phyloP scores from a whole-genome alignment of 92 coral and sea anemone genomes.

The Parazoanthus atlanticus region DNA sequence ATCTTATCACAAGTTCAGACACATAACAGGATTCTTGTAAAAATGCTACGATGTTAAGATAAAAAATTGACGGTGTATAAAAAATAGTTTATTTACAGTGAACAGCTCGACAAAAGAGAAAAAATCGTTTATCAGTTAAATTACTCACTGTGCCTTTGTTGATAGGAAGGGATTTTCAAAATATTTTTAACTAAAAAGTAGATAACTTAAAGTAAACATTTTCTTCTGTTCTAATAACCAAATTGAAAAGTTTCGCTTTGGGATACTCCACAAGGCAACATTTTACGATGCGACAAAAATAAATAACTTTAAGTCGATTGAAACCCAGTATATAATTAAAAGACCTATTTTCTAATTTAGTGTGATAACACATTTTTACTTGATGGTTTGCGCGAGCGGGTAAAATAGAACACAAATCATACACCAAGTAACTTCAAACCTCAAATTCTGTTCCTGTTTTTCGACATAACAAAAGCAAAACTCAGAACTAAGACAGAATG shows the following conservation, averaged over 20 bases:
- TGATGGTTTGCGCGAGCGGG: neutral
- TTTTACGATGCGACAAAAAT: neutral
- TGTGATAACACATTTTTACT: neutral
- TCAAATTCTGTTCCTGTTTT: neutral
- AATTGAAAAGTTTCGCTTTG: constrained; percentile 7
- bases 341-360: neutral
- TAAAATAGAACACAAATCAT: neutral
- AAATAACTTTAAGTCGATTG: neutral
- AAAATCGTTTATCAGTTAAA: constrained; percentile 16
- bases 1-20: constrained; percentile 22
- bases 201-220: neutral
- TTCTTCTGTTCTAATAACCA: neutral
- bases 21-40: constrained; percentile 25
- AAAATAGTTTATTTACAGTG: constrained; percentile 32
- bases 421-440: neutral
- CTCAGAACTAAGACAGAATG: neutral
- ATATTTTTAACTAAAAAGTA: neutral
- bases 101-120: constrained; percentile 8
- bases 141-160: constrained; percentile 29
- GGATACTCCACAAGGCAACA: neutral
- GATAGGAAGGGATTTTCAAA: neutral
- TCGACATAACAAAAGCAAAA: constrained; percentile 13
- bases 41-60: constrained; percentile 16
- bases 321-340: neutral
- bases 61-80: constrained; percentile 6